Evolutionary conservation across 2,113 vertebrate genomes (phyloP), one percentile per base, ranked within the genome.

Genomic region (Apodemus speciosus): DNA sequence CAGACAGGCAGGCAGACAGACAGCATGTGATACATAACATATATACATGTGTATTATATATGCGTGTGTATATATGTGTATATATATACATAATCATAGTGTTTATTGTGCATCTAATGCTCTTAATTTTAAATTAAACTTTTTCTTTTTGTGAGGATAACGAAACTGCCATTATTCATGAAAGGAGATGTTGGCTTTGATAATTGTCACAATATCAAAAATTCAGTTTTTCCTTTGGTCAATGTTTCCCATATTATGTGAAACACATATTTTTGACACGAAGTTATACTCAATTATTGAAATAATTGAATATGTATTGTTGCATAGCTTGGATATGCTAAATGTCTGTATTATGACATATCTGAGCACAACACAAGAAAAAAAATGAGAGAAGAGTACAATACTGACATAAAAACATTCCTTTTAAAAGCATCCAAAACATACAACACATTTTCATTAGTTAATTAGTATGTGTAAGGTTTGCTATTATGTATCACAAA

Each of bases 391-490:
- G 56, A 9, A 58, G 79, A 66, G 21, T 73, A 75, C 13, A 73
- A 75, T 32, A 18, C 18, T 40, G 13, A 91, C 9, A 69, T 32
- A 15, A 88, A 91, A 35, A 60, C 58, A 73, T 81, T 81, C 21
- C 16, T 58, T 62, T 58, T 46, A 13, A 80, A 87, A 58, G 30
- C n/a, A 66, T 25, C 72, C 3, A 75, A 49, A 69, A 49, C n/a
- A 87, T 27, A 49, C 14, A 73, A 93, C 6, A 77, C 2, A 64
- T 32, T 71, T 92, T 64, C 20, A 85, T 83, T 38, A 62, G 23
- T 77, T 77, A 79, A 87, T 71, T 53, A 89, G 32, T 90, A 32
- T 95, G 16, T 93, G 1, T 80, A 81, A 93, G 73, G 86, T n/a
- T 35, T 93, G 46, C 3, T 86, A 53, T 46, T 79, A 35, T 58